Evolutionary conservation across 1,140 invertebrate species (phyloP), one percentile per base, ranked within the genome.

Genomic region (Drosophila pseudoananassae): DNA sequence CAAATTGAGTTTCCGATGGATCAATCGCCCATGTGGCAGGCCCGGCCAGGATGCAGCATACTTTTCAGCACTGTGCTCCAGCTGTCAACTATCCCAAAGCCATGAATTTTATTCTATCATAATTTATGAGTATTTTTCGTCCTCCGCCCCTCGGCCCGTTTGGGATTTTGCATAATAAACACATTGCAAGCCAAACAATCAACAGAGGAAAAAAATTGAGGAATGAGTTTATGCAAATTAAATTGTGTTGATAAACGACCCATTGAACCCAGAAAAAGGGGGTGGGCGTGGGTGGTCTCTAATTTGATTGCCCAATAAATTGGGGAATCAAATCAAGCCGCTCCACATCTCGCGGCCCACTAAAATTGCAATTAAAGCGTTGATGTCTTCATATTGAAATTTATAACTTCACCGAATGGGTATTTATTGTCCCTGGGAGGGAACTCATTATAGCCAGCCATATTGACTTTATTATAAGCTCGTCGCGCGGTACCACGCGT

Each of bases 331-430:
- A 69, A 47, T 69, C 43, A 49, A 10, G 29, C n/a, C 66, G 8
- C 14, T 69, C 64, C 47, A 51, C 14, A 17, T 9, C 49, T 12
- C 8, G 27, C 27, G 14, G 23, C 10, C 57, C 57, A 52, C 53
- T 54, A 46, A 66, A 69, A 45, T 23, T 46, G 45, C 78, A 82
- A 85, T 85, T 88, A 85, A 82, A 82, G 71, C 58, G 51, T 60
- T 88, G 40, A 85, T 82, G 70, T 52, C 65, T 61, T 65, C 50
- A 82, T 85, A 85, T 82, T 81, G 78, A 74, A 49, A 70, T 81
- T 82, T 68, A 85, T 88, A 59, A 68, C 61, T 40, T 49, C 27
- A 14, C 69, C 54, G 71, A 82, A 46, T 87, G 71, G 73, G 59
- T 68, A 76, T 85, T 85, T 70, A 88, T 88, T 43, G 63, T 54